These are phyloP conservation scores for Amphipyra tragopoginis DNA, from an alignment of 2,888 invertebrate species.

Conservation along the genomic window DNA sequence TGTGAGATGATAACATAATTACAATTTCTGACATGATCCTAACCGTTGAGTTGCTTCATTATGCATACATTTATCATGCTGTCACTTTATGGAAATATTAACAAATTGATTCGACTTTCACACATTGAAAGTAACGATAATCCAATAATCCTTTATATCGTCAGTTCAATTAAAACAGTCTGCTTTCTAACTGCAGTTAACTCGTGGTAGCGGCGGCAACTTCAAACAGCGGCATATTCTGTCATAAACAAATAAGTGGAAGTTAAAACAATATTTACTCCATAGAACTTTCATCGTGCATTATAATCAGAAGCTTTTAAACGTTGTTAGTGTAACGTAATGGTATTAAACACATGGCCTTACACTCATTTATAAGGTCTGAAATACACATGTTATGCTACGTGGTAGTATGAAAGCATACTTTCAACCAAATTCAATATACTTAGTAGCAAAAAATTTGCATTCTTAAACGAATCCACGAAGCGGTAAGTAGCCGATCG, in stretches of 20 bases:
- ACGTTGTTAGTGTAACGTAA: background rate
- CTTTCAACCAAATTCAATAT: too few relatives aligned
- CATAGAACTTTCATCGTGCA: conserved; percentile 22
- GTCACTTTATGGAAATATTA: background rate
- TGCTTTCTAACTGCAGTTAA: conserved; percentile 15
- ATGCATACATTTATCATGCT: too few relatives aligned
- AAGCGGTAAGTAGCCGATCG: too few relatives aligned
- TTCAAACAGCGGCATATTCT: conserved; percentile 27
- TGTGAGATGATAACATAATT: too few relatives aligned
- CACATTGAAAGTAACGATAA: conserved; percentile 10
- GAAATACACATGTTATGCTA: too few relatives aligned
- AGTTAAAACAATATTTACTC: conserved; percentile 22
- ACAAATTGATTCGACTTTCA: background rate
- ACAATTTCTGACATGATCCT: too few relatives aligned
- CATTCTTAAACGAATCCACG: too few relatives aligned
- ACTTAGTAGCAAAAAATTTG: too few relatives aligned
- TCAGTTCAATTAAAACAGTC: conserved; percentile 6
- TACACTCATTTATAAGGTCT: background rate
- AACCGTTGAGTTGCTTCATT: too few relatives aligned
- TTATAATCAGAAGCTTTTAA: conserved; percentile 11
- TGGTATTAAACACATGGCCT: background rate
- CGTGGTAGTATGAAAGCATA: too few relatives aligned
- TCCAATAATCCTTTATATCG: conserved; percentile 11
- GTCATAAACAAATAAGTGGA: conserved; percentile 34
- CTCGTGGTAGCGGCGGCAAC: conserved; percentile 22